These are phyloP conservation scores for Camponotus floridanus DNA, from an alignment of 1,140 invertebrate species.

Conservation along the genomic window DNA sequence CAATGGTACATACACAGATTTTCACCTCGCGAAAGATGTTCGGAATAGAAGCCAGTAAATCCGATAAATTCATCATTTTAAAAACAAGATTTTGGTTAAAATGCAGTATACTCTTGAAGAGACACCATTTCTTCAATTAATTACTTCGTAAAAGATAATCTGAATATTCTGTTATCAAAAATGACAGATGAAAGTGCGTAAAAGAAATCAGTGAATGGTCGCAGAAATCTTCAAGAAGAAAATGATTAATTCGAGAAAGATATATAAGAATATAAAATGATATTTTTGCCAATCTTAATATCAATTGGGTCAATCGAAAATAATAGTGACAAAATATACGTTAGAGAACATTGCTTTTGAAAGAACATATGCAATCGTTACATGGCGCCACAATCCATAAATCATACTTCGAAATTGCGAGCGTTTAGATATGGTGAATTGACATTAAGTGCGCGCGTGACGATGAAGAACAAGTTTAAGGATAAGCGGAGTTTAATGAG, in stretches of 20 bases:
- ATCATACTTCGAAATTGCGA: not conserved
- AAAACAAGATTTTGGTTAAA: not conserved
- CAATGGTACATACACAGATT: constrained; percentile 8
- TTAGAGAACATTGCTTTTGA: constrained; percentile 2
- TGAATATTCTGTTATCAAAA: constrained; percentile 57
- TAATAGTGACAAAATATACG: constrained; percentile 5
- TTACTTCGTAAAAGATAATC: constrained; percentile 37
- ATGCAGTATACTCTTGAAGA: not conserved
- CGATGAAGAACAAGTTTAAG: constrained; percentile 31
- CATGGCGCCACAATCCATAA: not conserved
- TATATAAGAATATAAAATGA: not conserved
- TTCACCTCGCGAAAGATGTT: not conserved
- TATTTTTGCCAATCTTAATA: not conserved
- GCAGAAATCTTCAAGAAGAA: constrained; percentile 6
- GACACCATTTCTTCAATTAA: constrained; percentile 12
- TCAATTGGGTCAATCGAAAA: not conserved
- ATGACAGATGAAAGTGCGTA: constrained; percentile 61
- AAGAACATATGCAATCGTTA: constrained; percentile 16
- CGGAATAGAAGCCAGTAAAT: not conserved
- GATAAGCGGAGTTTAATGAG: constrained; percentile 26
- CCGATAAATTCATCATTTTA: not conserved
- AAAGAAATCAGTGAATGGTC: constrained; percentile 18
- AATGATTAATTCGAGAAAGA: constrained; percentile 9
- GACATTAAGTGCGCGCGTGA: not conserved
- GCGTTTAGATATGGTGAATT: not conserved